Percentiles rank a stretch among this genome's conserved stretches.
Conservation (phyloP, 2,888 invertebrate genomes). For the Dorcus hopei region DNA sequence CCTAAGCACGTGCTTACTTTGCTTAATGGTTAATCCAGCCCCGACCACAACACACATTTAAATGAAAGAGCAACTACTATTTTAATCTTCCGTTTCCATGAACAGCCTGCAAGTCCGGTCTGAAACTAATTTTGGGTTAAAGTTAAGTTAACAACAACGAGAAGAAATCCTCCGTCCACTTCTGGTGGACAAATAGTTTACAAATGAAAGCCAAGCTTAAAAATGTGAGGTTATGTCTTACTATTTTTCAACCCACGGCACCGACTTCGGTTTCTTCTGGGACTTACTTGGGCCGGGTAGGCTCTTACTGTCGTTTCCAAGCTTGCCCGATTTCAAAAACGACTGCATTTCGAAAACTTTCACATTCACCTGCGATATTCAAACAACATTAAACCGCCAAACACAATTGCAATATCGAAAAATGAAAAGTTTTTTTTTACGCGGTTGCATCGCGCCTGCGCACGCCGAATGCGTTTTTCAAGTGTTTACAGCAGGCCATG, state of each 20-base stretch:
- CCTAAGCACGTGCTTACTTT: no score
- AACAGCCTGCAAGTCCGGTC: no score
- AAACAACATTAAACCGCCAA: constrained; percentile 2
- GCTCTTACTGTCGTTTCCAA: constrained; percentile 51
- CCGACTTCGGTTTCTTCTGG: constrained; percentile 46
- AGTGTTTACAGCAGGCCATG: constrained; percentile 1
- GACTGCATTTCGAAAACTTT: constrained; percentile 62
- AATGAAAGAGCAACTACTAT: no score
- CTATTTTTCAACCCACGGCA: constrained; percentile 89
- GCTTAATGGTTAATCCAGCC: no score
- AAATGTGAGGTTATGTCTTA: constrained; percentile 46
- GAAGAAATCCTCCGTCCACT: no score
- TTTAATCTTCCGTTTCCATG: no score
- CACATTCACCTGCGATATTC: neutral
- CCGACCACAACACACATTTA: no score
- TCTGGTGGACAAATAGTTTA: no score
- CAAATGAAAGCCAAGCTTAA: no score
- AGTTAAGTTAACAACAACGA: no score
- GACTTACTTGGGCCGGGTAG: constrained; percentile 43
- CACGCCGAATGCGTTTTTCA: neutral
- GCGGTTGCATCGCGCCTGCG: neutral
- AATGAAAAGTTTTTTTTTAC: constrained; percentile 1
- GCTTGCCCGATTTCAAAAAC: constrained; percentile 78
- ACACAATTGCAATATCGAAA: constrained; percentile 7
- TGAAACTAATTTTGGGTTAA: no score